Conservation (phyloP, 2,888 invertebrate species). For the Pachycephus smyrnensis region DNA sequence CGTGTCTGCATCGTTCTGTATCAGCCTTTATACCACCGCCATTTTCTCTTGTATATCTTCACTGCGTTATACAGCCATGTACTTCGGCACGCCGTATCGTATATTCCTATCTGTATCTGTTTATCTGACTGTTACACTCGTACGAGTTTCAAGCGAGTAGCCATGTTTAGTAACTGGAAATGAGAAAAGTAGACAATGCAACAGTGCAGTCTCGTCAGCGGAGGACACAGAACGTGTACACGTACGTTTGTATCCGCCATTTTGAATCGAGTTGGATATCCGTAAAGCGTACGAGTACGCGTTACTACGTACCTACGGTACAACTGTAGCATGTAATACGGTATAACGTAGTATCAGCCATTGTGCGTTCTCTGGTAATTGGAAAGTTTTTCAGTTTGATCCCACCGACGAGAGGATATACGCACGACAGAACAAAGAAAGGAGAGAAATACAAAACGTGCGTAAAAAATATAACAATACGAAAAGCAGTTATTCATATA, state of each 20-base stretch:
- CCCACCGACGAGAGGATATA: background rate
- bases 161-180: background rate
- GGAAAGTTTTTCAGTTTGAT: background rate
- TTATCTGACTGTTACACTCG: background rate
- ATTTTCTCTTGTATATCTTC: background rate
- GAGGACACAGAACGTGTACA: background rate
- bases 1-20: background rate
- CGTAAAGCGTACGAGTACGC: background rate
- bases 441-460: background rate
- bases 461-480: background rate
- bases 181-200: background rate
- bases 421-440: background rate
- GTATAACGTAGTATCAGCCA: background rate
- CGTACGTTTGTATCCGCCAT: background rate
- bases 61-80: background rate
- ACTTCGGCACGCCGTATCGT: background rate
- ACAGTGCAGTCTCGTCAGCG: background rate
- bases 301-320: background rate
- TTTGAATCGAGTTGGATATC: background rate
- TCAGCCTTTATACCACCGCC: background rate
- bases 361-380: background rate
- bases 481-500: background rate
- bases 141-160: background rate
- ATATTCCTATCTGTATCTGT: background rate
- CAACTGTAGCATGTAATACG: background rate